These are phyloP conservation scores for Nesogale talazaci DNA, from an alignment of 2,113 vertebrate species.

Conservation along the genomic window DNA sequence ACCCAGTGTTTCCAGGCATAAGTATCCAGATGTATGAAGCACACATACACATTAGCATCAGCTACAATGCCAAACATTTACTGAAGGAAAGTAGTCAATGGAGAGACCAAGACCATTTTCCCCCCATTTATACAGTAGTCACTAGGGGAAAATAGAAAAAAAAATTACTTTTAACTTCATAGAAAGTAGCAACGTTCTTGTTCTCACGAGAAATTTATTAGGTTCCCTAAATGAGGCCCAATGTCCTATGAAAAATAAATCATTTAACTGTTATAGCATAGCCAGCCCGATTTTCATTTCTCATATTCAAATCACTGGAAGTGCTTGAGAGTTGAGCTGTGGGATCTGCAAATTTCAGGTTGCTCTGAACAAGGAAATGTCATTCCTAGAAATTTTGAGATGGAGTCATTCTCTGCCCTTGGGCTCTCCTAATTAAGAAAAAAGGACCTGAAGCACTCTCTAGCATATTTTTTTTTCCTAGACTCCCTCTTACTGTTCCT, in stretches of 20 bases:
- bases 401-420: neutral
- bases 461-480: neutral
- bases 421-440: conserved; percentile 23
- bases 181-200: neutral
- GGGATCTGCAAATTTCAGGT: neutral
- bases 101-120: neutral
- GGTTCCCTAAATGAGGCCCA: neutral
- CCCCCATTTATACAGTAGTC: neutral
- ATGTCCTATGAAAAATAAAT: neutral
- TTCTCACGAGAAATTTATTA: conserved; percentile 32
- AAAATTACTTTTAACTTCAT: conserved; percentile 1
- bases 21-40: neutral
- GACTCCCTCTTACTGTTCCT: conserved; percentile 53
- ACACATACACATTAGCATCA: conserved; percentile 5
- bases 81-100: neutral
- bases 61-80: neutral
- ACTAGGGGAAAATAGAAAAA: neutral
- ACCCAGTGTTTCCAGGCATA: neutral
- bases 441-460: conserved; percentile 27
- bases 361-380: neutral
- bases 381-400: conserved; percentile 8
- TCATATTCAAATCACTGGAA: conserved; percentile 8
- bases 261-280: neutral
- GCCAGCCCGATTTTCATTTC: neutral
- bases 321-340: neutral